Evolutionary conservation across 2,113 vertebrate species (phyloP), one percentile per base, ranked within the genome.

Genomic region (Merops nubicus): DNA sequence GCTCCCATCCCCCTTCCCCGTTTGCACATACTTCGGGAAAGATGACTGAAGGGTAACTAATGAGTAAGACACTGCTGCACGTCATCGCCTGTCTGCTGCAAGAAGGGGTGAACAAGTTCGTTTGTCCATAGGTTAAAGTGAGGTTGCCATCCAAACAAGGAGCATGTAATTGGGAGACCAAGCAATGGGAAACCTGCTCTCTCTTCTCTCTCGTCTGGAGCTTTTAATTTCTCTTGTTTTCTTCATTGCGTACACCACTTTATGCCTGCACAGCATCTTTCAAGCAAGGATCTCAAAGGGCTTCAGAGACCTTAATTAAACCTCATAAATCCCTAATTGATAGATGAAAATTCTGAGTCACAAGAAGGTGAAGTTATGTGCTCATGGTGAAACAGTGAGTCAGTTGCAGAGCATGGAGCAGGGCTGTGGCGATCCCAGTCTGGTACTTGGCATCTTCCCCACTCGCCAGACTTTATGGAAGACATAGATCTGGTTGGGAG

Each of bases 1-100:
- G 0, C 78, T 95, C 91, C 85, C 54, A 96, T 82, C 96, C 92
- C 85, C 96, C 88, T 96, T 93, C 79, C 74, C 26, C 2, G 65
- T 94, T 98, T 97, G 97, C 95, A 98, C 98, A 98, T 86, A 87
- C 93, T 95, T 97, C 96, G 97, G 97, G 97, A 98, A 97, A 97
- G 94, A 97, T 62, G 95, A 97, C 97, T 96, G 96, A 97, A 97
- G 95, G 97, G 91, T 95, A 94, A 50, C 23, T 86, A 85, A 51
- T 98, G 98, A 98, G 96, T 98, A 98, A 98, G 96, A 86, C 69
- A 29, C 92, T 84, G 68, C 63, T 72, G 96, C 89, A 29, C 96
- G 94, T 98, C 98, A 98, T 34, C 16, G 78, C 94, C 96, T 57
- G 92, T 96, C 97, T 96, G 91, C 90, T 85, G 89, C 83, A 91